These are phyloP conservation scores for Gymnopithys bicolor DNA, from an alignment of 2,797 vertebrate species.

Conservation along the genomic window DNA sequence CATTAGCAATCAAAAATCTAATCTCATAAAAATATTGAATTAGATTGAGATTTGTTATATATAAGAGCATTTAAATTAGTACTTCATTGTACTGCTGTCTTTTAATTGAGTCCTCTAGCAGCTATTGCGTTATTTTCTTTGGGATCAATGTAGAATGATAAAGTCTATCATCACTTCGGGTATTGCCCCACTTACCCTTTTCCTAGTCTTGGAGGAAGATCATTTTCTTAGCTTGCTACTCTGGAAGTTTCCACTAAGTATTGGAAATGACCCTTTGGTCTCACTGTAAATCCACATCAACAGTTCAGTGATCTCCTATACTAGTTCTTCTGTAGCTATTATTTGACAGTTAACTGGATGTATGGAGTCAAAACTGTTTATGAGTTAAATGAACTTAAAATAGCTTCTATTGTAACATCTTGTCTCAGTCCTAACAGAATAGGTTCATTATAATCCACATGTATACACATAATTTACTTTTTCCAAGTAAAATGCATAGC, in stretches of 20 bases:
- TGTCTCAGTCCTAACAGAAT: not conserved
- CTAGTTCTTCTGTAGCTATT: not conserved
- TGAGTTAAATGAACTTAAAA: not conserved
- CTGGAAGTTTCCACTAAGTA: not conserved
- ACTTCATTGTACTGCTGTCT: not conserved
- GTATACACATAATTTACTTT: not conserved
- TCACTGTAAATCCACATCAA: not conserved
- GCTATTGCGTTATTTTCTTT: not conserved
- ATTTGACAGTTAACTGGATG: not conserved
- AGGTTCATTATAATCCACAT: not conserved
- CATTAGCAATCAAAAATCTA: slow-evolving; percentile 24
- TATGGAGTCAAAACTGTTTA: not conserved
- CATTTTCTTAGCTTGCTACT: not conserved
- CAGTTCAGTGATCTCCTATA: not conserved
- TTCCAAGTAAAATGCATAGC: not conserved
- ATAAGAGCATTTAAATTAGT: not conserved
- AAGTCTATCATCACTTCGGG: not conserved
- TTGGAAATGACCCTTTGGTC: not conserved
- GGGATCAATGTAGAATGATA: not conserved
- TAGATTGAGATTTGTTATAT: not conserved
- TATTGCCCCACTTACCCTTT: not conserved
- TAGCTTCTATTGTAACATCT: not conserved
- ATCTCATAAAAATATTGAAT: slow-evolving; percentile 31
- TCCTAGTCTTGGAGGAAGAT: not conserved
- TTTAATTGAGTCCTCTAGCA: not conserved